Evolutionary conservation across 2,797 vertebrate genomes (phyloP).

Genomic region (Phoxinus dragarum): DNA sequence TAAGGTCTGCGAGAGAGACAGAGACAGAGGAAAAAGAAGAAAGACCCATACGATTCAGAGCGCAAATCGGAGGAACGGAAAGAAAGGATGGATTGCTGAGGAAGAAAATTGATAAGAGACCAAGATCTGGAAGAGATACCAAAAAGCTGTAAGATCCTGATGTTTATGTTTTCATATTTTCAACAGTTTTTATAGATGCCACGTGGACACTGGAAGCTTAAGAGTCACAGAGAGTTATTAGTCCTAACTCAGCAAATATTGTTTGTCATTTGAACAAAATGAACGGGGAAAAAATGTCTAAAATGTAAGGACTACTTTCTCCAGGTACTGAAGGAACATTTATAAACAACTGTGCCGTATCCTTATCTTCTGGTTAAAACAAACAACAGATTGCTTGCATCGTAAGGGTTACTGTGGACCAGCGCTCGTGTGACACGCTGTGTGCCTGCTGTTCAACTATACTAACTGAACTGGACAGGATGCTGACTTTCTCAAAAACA

Average conservation of each 20-base stretch:
- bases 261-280: constrained; percentile 18
- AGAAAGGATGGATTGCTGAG: constrained; percentile 19
- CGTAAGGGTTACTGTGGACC: not conserved
- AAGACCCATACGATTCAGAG: constrained; percentile 14
- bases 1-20: constrained; percentile 12
- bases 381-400: constrained; percentile 35
- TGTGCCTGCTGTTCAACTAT: constrained; percentile 14
- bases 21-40: constrained; percentile 16
- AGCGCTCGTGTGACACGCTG: constrained; percentile 22
- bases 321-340: constrained; percentile 12
- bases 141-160: constrained; percentile 3
- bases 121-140: not conserved
- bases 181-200: constrained; percentile 34
- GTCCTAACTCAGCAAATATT: not conserved
- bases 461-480: constrained; percentile 60
- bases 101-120: not conserved
- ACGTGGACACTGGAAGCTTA: constrained; percentile 53
- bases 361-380: constrained; percentile 32
- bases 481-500: constrained; percentile 66
- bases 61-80: constrained; percentile 31
- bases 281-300: not conserved
- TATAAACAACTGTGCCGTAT: not conserved
- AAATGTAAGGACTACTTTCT: constrained; percentile 24
- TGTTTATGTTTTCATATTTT: constrained; percentile 2
- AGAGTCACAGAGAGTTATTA: constrained; percentile 22